Base-by-base conservation (phyloP, 1,140 invertebrate species). In the Habropoda laboriosa region DNA sequence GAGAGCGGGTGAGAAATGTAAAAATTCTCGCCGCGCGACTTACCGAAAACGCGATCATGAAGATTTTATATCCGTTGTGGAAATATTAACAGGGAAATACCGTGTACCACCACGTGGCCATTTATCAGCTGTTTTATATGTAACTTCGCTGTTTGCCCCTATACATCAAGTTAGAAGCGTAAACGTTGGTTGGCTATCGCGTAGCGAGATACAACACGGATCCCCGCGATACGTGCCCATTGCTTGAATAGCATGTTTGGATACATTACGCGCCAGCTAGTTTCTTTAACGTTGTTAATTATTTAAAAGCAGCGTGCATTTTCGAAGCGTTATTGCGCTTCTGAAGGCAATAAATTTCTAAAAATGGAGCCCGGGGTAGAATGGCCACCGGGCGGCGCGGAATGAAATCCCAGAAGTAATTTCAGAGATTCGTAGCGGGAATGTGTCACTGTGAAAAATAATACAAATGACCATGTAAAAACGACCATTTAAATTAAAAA, bases 61-160 rank as follows among this genome's bases (percentile, higher is more conserved):
- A 73, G 57, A 73, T 73, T 73, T 47, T 61, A 73, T 73, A 61
- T 63, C 63, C 57, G 32, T 35, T 45, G 30, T 16, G 42, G 30
- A 42, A 58, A 77, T 49, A 77, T 70, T 77, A 40, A 57, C 32
- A 18, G 42, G 2, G 45, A n/a, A 70, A 40, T 24, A 30, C 42
- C 1, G 24, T 4, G 35, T 18, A 8, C 7, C 30, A 51, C n/a
- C 35, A n/a, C n/a, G 45, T 60, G 75, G 12, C 42, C 53, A 60
- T 77, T 77, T 70, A 60, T 77, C 66, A 77, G 75, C 75, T 70
- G 53, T 70, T 77, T 77, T 77, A 60, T 60, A 57, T 60, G 66
- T 71, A 77, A 71, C 53, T 77, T n/a, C n/a, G 30, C 42, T 77
- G 74, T 77, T 71, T 77, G 55, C 35, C 21, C 21, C n/a, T 40